Evolutionary conservation across 1,140 invertebrate species (phyloP).

Genomic region (Trachymyrmex cornetzi): DNA sequence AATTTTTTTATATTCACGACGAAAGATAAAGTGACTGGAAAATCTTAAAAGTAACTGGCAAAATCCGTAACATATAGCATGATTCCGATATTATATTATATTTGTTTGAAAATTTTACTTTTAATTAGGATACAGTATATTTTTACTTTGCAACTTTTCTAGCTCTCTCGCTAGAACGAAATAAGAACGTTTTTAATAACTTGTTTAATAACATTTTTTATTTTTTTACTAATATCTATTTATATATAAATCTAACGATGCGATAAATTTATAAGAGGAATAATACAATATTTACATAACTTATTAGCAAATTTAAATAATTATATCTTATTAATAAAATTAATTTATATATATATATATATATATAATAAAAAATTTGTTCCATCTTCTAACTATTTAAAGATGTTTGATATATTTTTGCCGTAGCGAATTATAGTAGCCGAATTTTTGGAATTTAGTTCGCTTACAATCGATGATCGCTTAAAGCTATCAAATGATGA

Average conservation of each 20-base stretch:
- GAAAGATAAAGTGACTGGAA: conserved; percentile 4
- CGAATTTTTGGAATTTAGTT: not conserved
- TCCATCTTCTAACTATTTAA: not conserved
- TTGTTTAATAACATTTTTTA: not conserved
- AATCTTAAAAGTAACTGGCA: not conserved
- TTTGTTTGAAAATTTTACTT: not conserved
- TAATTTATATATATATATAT: too few relatives aligned
- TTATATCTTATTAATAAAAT: not conserved
- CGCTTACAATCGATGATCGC: not conserved
- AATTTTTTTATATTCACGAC: conserved; percentile 9
- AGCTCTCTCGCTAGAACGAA: not conserved
- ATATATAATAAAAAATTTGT: not conserved
- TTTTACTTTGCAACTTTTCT: not conserved
- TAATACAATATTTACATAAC: not conserved
- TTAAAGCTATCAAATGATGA: conserved; percentile 11
- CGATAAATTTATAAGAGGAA: not conserved
- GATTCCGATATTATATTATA: conserved; percentile 20
- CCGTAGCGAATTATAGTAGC: not conserved
- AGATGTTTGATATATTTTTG: not conserved
- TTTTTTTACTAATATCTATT: not conserved
- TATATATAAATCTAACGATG: not conserved
- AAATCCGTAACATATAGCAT: not conserved
- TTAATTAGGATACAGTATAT: not conserved
- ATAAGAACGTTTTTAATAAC: not conserved
- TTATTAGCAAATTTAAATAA: not conserved